Evolutionary conservation across 2,113 vertebrate species (phyloP).

Genomic region (Anguilla japonica): DNA sequence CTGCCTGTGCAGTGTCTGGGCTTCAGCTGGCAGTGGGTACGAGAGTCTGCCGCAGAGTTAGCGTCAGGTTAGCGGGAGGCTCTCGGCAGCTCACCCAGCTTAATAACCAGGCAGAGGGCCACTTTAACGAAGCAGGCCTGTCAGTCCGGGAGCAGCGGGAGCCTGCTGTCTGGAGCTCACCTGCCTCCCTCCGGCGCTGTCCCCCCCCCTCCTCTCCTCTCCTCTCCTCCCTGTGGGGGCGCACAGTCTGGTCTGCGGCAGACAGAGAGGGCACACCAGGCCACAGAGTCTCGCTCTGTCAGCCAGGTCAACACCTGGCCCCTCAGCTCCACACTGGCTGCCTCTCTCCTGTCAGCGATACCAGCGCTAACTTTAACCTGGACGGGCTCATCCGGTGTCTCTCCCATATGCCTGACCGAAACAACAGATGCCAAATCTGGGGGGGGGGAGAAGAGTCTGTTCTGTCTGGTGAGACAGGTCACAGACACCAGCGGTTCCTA

Average conservation of each 20-base stretch:
- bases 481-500: no score
- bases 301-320: constrained; percentile 24
- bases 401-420: not conserved
- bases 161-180: not conserved
- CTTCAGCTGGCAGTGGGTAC: not conserved
- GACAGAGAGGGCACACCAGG: constrained; percentile 36
- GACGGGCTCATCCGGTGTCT: constrained; percentile 20
- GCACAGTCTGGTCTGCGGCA: constrained; percentile 40
- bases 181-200: not conserved
- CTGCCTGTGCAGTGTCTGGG: not conserved
- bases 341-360: constrained; percentile 53
- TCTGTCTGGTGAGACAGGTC: no score
- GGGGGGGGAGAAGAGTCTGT: no score
- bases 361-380: constrained; percentile 48
- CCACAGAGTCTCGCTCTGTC: constrained; percentile 45
- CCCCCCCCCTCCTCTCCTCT: not conserved
- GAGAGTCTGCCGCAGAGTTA: not conserved
- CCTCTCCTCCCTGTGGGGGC: constrained; percentile 26
- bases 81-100: not conserved
- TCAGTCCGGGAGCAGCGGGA: not conserved
- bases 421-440: constrained; percentile 1
- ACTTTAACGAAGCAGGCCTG: constrained; percentile 33
- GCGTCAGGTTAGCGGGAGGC: no score
- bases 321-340: constrained; percentile 24
- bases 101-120: constrained; percentile 34